Evolutionary conservation across 2,888 invertebrate genomes (phyloP).

Genomic region (Limnephilus auricula): DNA sequence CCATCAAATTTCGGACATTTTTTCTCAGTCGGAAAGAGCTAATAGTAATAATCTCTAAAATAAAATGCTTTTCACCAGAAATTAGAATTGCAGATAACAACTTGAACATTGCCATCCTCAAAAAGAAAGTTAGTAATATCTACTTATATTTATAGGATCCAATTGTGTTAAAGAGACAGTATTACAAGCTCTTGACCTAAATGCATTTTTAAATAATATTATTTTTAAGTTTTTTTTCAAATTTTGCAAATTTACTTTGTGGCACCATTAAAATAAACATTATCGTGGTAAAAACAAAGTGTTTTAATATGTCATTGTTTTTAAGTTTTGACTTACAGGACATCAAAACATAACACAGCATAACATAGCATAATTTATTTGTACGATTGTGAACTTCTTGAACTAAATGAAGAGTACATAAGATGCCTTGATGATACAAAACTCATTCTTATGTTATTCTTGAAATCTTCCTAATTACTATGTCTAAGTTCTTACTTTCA

Average conservation of each 20-base stretch:
- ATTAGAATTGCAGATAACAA: not conserved
- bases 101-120: not conserved
- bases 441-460: not conserved
- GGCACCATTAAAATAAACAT: too few species aligned
- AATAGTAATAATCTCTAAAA: too few species aligned
- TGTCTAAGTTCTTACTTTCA: not conserved
- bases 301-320: too few species aligned
- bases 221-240: not conserved
- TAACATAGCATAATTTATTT: not conserved
- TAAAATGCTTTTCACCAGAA: too few species aligned
- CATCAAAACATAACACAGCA: not conserved
- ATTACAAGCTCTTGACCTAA: not conserved
- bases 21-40: too few species aligned
- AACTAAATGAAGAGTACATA: not conserved
- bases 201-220: not conserved
- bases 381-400: not conserved
- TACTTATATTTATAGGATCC: not conserved
- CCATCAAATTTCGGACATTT: too few species aligned
- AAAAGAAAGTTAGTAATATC: not conserved
- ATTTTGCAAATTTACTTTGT: too few species aligned
- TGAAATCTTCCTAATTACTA: not conserved
- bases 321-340: not conserved
- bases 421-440: not conserved
- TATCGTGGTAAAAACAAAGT: too few species aligned
- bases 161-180: not conserved